Base-by-base conservation (phyloP, 1,140 invertebrate species). In the Hormaphis cornu region DNA sequence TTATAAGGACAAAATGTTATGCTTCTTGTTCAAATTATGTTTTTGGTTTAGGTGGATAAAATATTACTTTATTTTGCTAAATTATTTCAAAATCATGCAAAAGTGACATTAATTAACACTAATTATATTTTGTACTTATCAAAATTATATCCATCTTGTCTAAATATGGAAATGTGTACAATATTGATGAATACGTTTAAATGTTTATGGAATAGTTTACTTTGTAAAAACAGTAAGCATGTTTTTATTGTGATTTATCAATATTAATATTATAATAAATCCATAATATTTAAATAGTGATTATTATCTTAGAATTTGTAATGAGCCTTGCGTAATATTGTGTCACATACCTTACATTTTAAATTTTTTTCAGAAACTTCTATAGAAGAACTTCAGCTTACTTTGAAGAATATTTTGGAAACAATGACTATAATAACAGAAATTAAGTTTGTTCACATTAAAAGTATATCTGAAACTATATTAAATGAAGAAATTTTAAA, bases 11-110 rank as follows among this genome's bases (percentile, higher is more conserved):
- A 8, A 28, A 44, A 1, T 44, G 0, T 18, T 44, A 30, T 14
- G 3, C 6, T 20, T n/a, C 30, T 61, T 30, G 28, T 24, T 1
- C 7, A 58, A n/a, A 24, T 1, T 16, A 24, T 16, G 12, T 46
- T 30, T 28, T 63, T 50, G n/a, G 2, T 66, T 66, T 22, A 66
- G 61, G 59, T 66, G 28, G 28, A 66, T 22, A 33, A 66, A 33
- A 22, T 66, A 22, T 35, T 66, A 50, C 24, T 35, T 9, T 35
- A 50, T 66, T 48, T 50, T 35, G 22, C 14, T 16, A 16, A 50
- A 22, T 24, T 50, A 35, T 66, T 50, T 24, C 44, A 66, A 50
- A 18, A 66, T 3, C 28, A 33, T 22, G 4, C 26, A 20, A 50
- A 24, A 16, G 7, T 50, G 4, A 66, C 61, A 20, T 33, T 50